phyloP scores from a whole-genome alignment of 2,888 invertebrate species.

The Stenoptilia bipunctidactyla region DNA sequence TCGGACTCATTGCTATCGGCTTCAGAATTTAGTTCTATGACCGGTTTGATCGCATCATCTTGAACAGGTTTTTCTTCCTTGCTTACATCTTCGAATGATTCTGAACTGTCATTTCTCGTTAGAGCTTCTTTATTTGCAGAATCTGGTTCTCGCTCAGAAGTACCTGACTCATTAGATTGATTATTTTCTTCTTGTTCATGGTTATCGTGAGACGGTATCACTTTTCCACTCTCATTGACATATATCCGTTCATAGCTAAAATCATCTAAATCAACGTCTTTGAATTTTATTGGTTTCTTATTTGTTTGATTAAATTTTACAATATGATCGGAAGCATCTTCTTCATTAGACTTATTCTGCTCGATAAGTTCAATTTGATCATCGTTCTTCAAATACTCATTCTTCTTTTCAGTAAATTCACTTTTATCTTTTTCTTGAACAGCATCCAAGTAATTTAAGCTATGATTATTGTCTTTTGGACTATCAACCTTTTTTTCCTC shows the following conservation, averaged over 20 bases:
- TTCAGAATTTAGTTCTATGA: conserved; percentile 46
- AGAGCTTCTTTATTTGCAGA: conserved; percentile 13
- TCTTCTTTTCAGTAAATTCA: too few species aligned
- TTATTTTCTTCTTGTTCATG: conserved; percentile 16
- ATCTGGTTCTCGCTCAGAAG: conserved; percentile 14
- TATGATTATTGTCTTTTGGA: too few species aligned
- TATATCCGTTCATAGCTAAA: conserved; percentile 38
- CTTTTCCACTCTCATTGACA: conserved; percentile 29
- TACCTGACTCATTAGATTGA: not conserved
- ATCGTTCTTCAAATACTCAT: too few species aligned
- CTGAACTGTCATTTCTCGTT: conserved; percentile 15
- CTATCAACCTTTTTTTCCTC: too few species aligned
- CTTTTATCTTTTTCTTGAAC: too few species aligned
- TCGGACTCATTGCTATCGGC: conserved; percentile 28
- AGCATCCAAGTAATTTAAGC: too few species aligned
- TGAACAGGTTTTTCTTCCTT: conserved; percentile 24
- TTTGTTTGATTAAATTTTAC: too few species aligned
- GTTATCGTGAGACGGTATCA: conserved; percentile 25
- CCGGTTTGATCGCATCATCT: conserved; percentile 51
- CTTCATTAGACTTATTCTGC: too few species aligned
- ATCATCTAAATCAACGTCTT: conserved; percentile 36
- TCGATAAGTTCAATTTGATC: too few species aligned
- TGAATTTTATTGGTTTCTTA: too few species aligned
- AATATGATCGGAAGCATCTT: too few species aligned
- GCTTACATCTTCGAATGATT: conserved; percentile 12